Base-by-base conservation (phyloP, 2,797 vertebrate species). In the Cheirogaleus major region DNA sequence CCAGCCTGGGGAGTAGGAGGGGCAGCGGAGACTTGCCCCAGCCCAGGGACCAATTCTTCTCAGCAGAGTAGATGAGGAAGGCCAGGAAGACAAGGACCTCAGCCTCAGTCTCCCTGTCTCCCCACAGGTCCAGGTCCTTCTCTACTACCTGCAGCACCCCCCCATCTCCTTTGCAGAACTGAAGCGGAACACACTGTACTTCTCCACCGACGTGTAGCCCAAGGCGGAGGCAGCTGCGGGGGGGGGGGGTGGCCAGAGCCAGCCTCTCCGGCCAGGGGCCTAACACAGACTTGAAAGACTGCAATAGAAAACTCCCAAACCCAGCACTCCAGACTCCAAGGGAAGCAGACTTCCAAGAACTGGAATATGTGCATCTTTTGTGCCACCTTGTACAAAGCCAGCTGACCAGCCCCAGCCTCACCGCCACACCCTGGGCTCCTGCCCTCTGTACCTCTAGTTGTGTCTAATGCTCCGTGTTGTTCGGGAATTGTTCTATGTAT, bases 61-160 rank as follows among this genome's bases (percentile, higher is more conserved):
- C 17, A 14, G 1, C 7, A 4, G 55, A 43, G 50, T 1, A 32
- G 63, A 15, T 43, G 55, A 70, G 67, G 76, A n/a, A 35, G 30
- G 59, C 85, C 30, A 38, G 14, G 43, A 52, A 43, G 65, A 45
- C 7, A 2, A 43, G 76, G 67, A 25, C 38, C 55, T 57, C 57
- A 61, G 12, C 43, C 80, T 93, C 76, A 79, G 57, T 80, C 41
- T 96, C 25, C 76, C 32, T 59, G 9, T 97, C 11, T 95, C 81
- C 50, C 91, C n/a, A 27, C 97, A 99, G 99, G 99, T 99, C 97
- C 99, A 99, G 98, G 99, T 99, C 97, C 99, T 99, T 96, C 99
- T 99, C 90, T 99, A 99, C 98, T 99, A 99, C 98, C 98, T 99
- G 99, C 99, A 99, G 99, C 99, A 99, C 97, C 98, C 99, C 87